These are phyloP conservation scores for Siniperca obscura DNA, from an alignment of 2,797 vertebrate genomes.

Conservation along the genomic window DNA sequence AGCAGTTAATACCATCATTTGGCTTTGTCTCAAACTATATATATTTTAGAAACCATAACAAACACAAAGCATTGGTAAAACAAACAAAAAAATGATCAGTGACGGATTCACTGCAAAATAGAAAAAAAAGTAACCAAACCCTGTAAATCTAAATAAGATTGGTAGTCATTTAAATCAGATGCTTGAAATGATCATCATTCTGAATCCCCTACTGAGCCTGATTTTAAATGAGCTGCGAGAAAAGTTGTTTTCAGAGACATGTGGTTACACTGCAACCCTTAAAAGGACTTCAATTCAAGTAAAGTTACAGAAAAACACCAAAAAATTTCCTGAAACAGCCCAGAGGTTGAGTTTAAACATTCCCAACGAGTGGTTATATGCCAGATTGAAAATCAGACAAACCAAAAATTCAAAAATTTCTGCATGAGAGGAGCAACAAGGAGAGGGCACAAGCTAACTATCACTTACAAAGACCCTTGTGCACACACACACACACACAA, in stretches of 20 bases:
- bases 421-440: slow-evolving; percentile 58
- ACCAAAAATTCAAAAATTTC: slow-evolving; percentile 42
- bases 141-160: slow-evolving; percentile 3
- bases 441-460: slow-evolving; percentile 64
- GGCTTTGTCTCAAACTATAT: neutral
- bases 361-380: slow-evolving; percentile 4
- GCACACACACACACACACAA: slow-evolving; percentile 16
- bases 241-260: slow-evolving; percentile 37
- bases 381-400: slow-evolving; percentile 50
- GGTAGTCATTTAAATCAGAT: slow-evolving; percentile 25
- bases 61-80: neutral
- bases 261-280: slow-evolving; percentile 17
- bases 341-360: slow-evolving; percentile 49
- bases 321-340: slow-evolving; percentile 31
- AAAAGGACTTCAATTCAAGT: slow-evolving; percentile 21
- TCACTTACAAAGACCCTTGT: slow-evolving; percentile 33
- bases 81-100: neutral
- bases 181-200: slow-evolving; percentile 35
- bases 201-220: slow-evolving; percentile 4
- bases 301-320: slow-evolving; percentile 32
- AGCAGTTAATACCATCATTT: neutral
- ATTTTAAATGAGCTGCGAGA: slow-evolving; percentile 47
- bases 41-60: neutral
- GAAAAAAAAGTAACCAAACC: neutral
- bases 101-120: neutral